A percentile compares a stretch with the other conserved stretches of the same genome.
phyloP scores from a whole-genome alignment of 2,888 invertebrate species.

The Amphipyra berbera region DNA sequence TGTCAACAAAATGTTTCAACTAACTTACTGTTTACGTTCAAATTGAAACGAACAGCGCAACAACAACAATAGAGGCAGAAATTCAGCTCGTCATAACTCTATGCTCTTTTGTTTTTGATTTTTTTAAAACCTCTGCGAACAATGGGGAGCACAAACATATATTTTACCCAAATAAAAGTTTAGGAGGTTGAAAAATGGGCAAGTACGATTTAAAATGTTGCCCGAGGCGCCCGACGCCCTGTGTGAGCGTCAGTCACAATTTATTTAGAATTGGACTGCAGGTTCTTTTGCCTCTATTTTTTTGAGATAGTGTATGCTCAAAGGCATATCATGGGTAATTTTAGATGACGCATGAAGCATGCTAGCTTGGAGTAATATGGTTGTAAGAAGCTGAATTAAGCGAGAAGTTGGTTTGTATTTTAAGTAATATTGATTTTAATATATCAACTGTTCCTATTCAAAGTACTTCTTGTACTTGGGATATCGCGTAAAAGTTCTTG shows the following conservation, averaged over 20 bases:
- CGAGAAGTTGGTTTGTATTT: no score
- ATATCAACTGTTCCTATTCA: no score
- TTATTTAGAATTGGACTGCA: slow-evolving; percentile 25
- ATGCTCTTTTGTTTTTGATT: slow-evolving; percentile 50
- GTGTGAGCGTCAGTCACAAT: slow-evolving; percentile 25
- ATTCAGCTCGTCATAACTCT: slow-evolving; percentile 45
- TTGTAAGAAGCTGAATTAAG: not conserved
- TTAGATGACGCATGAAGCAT: not conserved
- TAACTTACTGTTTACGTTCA: slow-evolving; percentile 31
- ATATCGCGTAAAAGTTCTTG: no score
- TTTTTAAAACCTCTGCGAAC: slow-evolving; percentile 41
- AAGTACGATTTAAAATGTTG: slow-evolving; percentile 36
- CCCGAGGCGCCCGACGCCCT: slow-evolving; percentile 6
- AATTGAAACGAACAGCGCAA: slow-evolving; percentile 41
- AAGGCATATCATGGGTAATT: slow-evolving; percentile 15
- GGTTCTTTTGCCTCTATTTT: slow-evolving; percentile 7
- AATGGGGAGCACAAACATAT: slow-evolving; percentile 44
- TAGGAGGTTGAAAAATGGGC: slow-evolving; percentile 46
- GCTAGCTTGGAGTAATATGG: not conserved
- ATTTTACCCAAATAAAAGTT: slow-evolving; percentile 54
- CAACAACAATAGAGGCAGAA: slow-evolving; percentile 48
- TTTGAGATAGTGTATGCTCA: slow-evolving; percentile 23
- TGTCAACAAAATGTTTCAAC: slow-evolving; percentile 44
- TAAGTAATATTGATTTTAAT: no score
- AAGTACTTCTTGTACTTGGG: no score